These are phyloP conservation scores for Ptyas mucosa DNA, from an alignment of 2,113 vertebrate genomes.

Conservation along the genomic window DNA sequence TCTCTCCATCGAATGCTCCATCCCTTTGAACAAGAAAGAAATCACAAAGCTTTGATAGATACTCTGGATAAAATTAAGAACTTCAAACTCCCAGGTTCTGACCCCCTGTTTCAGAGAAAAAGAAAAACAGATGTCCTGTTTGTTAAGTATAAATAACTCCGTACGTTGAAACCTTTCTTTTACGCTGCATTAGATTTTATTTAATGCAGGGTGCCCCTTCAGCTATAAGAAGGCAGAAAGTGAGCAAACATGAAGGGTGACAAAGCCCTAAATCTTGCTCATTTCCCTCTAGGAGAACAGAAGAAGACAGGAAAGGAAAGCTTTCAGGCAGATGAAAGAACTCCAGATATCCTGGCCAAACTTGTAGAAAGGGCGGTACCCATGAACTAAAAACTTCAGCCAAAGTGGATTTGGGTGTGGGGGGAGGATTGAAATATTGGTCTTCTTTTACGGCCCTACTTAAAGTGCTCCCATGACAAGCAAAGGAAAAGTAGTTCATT, in stretches of 20 bases:
- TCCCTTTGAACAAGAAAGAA: slow-evolving; percentile 68
- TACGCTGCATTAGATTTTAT: slow-evolving; percentile 68
- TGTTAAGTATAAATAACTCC: slow-evolving; percentile 74
- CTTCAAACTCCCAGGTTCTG: slow-evolving; percentile 74
- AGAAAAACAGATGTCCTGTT: slow-evolving; percentile 83
- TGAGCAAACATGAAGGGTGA: slow-evolving; percentile 45
- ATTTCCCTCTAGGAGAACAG: slow-evolving; percentile 27
- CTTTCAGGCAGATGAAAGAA: slow-evolving; percentile 59
- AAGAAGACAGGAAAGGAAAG: slow-evolving; percentile 37
- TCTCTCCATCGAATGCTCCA: slow-evolving; percentile 35
- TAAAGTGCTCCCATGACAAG: slow-evolving; percentile 2
- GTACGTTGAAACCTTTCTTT: slow-evolving; percentile 47
- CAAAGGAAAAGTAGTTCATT: neutral
- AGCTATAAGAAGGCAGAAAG: slow-evolving; percentile 33
- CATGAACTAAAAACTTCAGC: neutral
- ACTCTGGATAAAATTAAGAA: slow-evolving; percentile 83
- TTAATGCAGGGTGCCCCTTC: slow-evolving; percentile 62
- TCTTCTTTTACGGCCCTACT: neutral
- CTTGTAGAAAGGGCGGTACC: neutral
- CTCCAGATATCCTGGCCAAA: slow-evolving; percentile 33
- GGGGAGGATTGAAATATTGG: neutral
- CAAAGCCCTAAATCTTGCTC: slow-evolving; percentile 64
- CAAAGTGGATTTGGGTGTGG: neutral
- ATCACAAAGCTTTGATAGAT: slow-evolving; percentile 69
- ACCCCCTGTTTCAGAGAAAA: slow-evolving; percentile 52